Base-by-base conservation (phyloP, 2,113 vertebrate species). In the Sardina pilchardus region DNA sequence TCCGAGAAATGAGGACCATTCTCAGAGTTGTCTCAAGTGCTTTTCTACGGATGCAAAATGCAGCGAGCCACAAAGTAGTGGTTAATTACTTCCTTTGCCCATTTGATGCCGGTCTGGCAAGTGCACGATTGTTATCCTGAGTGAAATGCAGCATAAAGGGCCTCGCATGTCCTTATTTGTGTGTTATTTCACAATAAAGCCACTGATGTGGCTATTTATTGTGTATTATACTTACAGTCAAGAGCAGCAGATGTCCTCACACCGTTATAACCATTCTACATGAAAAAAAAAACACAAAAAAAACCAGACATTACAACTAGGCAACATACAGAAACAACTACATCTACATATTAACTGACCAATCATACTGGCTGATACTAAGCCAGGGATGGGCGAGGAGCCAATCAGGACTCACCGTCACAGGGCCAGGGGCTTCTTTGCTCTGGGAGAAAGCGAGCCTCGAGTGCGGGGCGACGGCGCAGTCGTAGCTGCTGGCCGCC, bases 181-280 rank as follows among this genome's bases (percentile, higher is more conserved):
- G 45, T 47, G 7, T 21, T 19, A 34, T 78, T 14, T 5, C 34
- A n/a, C 3, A 36, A 39, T 39, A 36, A 17, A 17, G 30, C 39
- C 10, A 78, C 1, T 36, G 71, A 39, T 36, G 30, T 34, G 71
- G 71, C 26, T 4, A 16, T n/a, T n/a, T 10, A 36, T 0, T 34
- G 24, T 81, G 43, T 12, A 81, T 84, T 42, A 80, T 26, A 97
- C 98, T 97, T 95, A 99, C 97, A 93, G 93, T 97, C 97, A 88
- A 96, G 90, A 89, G 95, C 89, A 91, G 96, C 93, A 90, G 97
- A 96, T 82, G 94, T 95, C 93, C 96, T 95, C 89, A 94, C 93
- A 94, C 96, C 91, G 63, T 96, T 96, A 89, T 96, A 96, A 89
- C 97, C 97, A 0, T 97, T 99, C 98, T 99, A 91, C 63, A 84